Conservation (phyloP, 2,888 invertebrate genomes). For the Cosmorhoe ocellata region DNA sequence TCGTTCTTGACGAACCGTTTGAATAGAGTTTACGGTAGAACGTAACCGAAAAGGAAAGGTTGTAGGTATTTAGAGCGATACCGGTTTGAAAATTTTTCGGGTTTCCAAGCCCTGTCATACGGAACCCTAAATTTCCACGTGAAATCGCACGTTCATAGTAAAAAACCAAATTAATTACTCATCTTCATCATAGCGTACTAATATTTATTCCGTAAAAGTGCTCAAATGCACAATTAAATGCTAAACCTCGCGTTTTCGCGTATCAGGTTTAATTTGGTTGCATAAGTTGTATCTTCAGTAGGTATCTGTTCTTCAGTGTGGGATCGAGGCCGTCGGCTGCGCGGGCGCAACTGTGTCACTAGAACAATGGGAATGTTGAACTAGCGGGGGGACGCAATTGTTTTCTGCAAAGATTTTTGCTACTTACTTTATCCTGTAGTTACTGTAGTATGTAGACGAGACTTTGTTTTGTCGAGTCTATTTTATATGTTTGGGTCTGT, state of each 20-base stretch:
- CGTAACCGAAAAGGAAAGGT: no score
- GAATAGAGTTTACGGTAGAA: no score
- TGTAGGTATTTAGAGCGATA: no score
- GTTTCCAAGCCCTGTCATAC: no score
- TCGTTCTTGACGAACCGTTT: no score
- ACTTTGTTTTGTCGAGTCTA: not conserved
- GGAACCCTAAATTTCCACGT: not conserved
- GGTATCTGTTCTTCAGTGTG: slow-evolving; percentile 53
- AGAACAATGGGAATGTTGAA: slow-evolving; percentile 48
- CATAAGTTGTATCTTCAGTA: slow-evolving; percentile 48
- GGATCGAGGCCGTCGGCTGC: slow-evolving; percentile 60
- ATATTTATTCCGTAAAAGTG: slow-evolving; percentile 41
- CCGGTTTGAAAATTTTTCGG: no score
- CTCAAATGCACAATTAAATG: slow-evolving; percentile 37
- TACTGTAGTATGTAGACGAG: not conserved
- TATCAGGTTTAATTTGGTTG: slow-evolving; percentile 51
- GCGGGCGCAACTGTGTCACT: slow-evolving; percentile 62
- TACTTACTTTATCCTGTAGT: no score
- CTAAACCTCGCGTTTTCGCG: slow-evolving; percentile 33
- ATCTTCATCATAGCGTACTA: slow-evolving; percentile 11
- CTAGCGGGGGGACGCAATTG: slow-evolving; percentile 27
- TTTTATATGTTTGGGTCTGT: not conserved
- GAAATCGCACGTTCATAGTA: slow-evolving; percentile 4
- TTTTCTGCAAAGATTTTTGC: slow-evolving; percentile 24
- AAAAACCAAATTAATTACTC: slow-evolving; percentile 32